A percentile compares a stretch with the other conserved stretches of the same genome.
These are phyloP conservation scores for Channa maculata DNA, from an alignment of 2,113 vertebrate species.

Conservation along the genomic window DNA sequence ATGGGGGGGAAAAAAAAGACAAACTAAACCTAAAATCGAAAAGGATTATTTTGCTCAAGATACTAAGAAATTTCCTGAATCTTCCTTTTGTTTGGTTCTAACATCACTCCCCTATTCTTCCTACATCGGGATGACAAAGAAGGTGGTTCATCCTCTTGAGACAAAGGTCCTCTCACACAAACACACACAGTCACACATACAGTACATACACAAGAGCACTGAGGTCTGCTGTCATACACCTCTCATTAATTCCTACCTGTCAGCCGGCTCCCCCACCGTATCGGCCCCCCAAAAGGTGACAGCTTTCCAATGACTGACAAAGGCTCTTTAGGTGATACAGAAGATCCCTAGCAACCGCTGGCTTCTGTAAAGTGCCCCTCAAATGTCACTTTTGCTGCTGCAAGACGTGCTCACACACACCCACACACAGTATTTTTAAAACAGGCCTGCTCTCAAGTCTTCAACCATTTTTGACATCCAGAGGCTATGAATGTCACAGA, in stretches of 20 bases:
- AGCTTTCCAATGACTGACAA: slow-evolving; percentile 84
- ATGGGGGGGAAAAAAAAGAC: not conserved
- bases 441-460: slow-evolving; percentile 81
- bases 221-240: slow-evolving; percentile 81
- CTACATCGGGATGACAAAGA: slow-evolving; percentile 65
- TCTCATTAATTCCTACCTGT: slow-evolving; percentile 83
- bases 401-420: slow-evolving; percentile 68
- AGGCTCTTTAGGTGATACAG: slow-evolving; percentile 84
- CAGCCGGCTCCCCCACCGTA: slow-evolving; percentile 73
- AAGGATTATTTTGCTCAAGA: slow-evolving; percentile 26
- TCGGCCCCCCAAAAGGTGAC: slow-evolving; percentile 80
- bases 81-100: slow-evolving; percentile 51
- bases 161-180: slow-evolving; percentile 75
- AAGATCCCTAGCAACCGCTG: slow-evolving; percentile 82
- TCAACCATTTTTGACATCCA: slow-evolving; percentile 81
- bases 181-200: slow-evolving; percentile 41
- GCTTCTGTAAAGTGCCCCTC: slow-evolving; percentile 87
- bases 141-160: slow-evolving; percentile 77
- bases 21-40: not conserved
- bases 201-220: slow-evolving; percentile 57
- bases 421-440: slow-evolving; percentile 79
- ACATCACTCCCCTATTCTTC: slow-evolving; percentile 41
- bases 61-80: not conserved
- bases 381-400: slow-evolving; percentile 86
- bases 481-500: slow-evolving; percentile 76